Evolutionary conservation across 2,113 vertebrate genomes (phyloP), one percentile per base, ranked within the genome.

Genomic region (Motacilla tschutschensis): DNA sequence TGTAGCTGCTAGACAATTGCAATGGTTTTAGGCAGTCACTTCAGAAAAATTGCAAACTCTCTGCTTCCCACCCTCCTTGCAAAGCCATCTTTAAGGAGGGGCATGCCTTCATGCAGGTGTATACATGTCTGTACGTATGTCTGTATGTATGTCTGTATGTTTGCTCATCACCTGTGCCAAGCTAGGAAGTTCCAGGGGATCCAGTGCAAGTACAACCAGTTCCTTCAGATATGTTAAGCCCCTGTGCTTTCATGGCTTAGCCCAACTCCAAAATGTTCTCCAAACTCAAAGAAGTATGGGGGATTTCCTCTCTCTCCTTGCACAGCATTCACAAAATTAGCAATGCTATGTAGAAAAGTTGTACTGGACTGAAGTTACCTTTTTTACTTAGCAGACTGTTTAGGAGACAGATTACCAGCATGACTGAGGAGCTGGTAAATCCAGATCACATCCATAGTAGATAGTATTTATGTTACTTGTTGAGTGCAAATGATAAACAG

Each of bases 101-200:
- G 6, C 44, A 38, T 13, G 8, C 26, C 28, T 85, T 58, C 11
- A 10, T 29, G 29, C 36, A 31, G 63, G 9, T 69, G 29, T 14
- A 4, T 8, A 2, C 16, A 9, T 16, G 36, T 24, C 9, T 76
- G 10, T 43, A 4, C 9, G 3, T 50, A 2, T 44, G 9, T 62
- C 1, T 76, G 10, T 43, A 4, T 10, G 3, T 50, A 2, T 44
- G 9, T 62, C 1, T 35, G 0, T 16, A 1, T 40, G 8, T 12
- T 66, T 44, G 18, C 22, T 62, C 21, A 13, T 69, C 35, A n/a
- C 22, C 48, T 46, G 26, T 8, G 9, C 29, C 50, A 14, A 20
- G 9, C 20, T 48, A 19, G 64, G 51, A 57, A 50, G 21, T 19
- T 84, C 18, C 29, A 48, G 63, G 36, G 4, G 3, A 26, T 60